These are phyloP conservation scores for Euplagia quadripunctaria DNA, from an alignment of 2,888 invertebrate species.

Conservation along the genomic window DNA sequence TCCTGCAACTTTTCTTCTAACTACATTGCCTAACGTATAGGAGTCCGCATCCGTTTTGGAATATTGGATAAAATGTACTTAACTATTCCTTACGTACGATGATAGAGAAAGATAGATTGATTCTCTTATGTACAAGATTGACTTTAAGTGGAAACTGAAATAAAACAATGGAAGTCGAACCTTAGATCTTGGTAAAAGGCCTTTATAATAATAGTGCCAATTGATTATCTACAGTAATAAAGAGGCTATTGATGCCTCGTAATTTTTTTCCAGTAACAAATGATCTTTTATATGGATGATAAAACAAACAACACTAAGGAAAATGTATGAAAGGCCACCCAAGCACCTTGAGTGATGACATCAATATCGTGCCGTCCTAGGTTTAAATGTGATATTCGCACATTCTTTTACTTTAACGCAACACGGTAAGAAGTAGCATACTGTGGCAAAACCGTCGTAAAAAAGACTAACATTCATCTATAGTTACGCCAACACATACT, in stretches of 20 bases:
- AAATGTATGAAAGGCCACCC: conserved; percentile 64
- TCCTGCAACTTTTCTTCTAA: too few relatives aligned
- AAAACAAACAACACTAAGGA: conserved; percentile 57
- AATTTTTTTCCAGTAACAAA: conserved; percentile 13
- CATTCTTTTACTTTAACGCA: not conserved
- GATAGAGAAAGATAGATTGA: too few relatives aligned
- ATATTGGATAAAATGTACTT: too few relatives aligned
- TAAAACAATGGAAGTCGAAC: not conserved
- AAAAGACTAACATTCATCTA: too few relatives aligned
- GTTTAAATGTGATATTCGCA: conserved; percentile 9
- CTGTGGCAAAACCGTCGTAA: too few relatives aligned
- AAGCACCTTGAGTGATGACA: conserved; percentile 69
- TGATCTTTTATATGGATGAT: conserved; percentile 18
- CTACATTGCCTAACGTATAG: too few relatives aligned
- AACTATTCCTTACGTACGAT: too few relatives aligned
- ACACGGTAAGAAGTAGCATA: too few relatives aligned
- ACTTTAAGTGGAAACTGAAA: not conserved
- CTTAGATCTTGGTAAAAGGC: not conserved
- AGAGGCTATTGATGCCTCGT: not conserved
- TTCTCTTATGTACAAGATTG: too few relatives aligned
- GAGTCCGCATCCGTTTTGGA: too few relatives aligned
- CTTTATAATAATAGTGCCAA: not conserved
- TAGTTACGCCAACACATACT: too few relatives aligned
- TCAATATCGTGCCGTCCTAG: conserved; percentile 51
- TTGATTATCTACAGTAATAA: conserved; percentile 2